A percentile compares a stretch with the other conserved stretches of the same genome.
phyloP scores from a whole-genome alignment of 2,888 invertebrate genomes.

The Stenolophus ochropezus region DNA sequence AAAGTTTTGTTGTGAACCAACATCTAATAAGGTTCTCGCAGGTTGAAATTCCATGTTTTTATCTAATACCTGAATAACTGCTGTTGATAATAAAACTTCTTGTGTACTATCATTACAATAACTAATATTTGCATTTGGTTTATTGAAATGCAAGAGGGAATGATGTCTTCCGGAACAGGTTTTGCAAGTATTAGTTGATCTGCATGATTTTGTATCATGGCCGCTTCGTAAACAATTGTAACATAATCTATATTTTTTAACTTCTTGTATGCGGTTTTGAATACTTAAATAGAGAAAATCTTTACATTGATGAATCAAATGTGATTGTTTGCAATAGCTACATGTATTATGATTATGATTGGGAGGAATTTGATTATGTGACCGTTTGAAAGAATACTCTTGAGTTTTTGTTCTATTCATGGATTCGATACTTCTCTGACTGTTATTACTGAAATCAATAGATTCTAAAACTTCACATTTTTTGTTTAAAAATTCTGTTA shows the following conservation, averaged over 20 bases:
- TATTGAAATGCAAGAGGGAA: background rate
- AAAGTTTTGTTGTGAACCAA: background rate
- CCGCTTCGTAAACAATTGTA: background rate
- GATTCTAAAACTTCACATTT: background rate
- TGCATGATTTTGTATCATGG: background rate
- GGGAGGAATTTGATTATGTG: background rate
- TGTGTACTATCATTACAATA: background rate
- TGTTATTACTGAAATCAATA: background rate
- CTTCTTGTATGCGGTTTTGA: background rate
- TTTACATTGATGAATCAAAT: background rate
- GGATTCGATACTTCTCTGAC: background rate
- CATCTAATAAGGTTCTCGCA: background rate
- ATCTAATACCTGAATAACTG: background rate
- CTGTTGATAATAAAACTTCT: constrained; percentile 21
- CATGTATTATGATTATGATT: background rate
- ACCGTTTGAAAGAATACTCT: background rate
- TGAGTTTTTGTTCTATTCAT: background rate
- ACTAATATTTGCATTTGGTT: background rate
- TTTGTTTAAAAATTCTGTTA: background rate
- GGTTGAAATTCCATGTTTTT: background rate
- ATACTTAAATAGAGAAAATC: background rate
- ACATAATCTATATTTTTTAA: background rate
- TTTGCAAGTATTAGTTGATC: background rate
- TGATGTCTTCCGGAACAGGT: background rate
- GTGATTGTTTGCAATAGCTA: background rate